Percentiles rank a stretch among this genome's conserved stretches.
Conservation (phyloP, 2,797 vertebrate species). For the Austrolebias charrua region DNA sequence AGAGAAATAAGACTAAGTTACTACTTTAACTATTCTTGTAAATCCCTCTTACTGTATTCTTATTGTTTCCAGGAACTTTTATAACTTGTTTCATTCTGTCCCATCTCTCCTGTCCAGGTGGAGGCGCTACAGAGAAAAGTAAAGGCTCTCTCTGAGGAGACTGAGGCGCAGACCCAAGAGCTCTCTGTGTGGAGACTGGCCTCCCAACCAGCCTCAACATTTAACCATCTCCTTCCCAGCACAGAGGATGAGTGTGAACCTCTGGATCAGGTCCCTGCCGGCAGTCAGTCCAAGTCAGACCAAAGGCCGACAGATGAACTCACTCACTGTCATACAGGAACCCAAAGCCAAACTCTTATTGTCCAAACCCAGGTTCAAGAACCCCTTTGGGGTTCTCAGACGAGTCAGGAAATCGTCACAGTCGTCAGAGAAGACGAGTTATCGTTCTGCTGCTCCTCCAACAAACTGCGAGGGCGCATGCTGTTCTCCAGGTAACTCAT, state of each 20-base stretch:
- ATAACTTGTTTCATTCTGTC: no score
- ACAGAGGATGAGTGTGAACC: slow-evolving; percentile 18
- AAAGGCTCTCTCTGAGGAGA: slow-evolving; percentile 64
- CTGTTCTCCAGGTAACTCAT: slow-evolving; percentile 71
- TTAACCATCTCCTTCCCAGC: slow-evolving; percentile 23
- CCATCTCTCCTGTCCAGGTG: slow-evolving; percentile 63
- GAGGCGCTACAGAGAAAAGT: slow-evolving; percentile 69
- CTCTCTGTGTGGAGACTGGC: slow-evolving; percentile 74
- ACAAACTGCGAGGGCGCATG: slow-evolving; percentile 58
- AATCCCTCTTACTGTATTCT: no score
- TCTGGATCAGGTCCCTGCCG: slow-evolving; percentile 12
- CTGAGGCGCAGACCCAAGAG: slow-evolving; percentile 69
- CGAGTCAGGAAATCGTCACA: slow-evolving; percentile 40
- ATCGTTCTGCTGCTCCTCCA: slow-evolving; percentile 70
- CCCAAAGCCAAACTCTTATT: background rate
- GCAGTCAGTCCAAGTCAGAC: slow-evolving; percentile 19
- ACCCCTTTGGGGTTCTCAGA: slow-evolving; percentile 12
- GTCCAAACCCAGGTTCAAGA: slow-evolving; percentile 5
- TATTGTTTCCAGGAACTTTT: no score
- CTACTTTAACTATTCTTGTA: no score
- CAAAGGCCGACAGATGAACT: slow-evolving; percentile 18
- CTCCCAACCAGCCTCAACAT: slow-evolving; percentile 49
- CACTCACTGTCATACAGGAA: background rate
- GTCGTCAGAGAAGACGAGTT: slow-evolving; percentile 76
- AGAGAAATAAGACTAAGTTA: no score